Evolutionary conservation across 2,797 vertebrate genomes (phyloP), one percentile per base, ranked within the genome.

Genomic region (Micrastur ruficollis): DNA sequence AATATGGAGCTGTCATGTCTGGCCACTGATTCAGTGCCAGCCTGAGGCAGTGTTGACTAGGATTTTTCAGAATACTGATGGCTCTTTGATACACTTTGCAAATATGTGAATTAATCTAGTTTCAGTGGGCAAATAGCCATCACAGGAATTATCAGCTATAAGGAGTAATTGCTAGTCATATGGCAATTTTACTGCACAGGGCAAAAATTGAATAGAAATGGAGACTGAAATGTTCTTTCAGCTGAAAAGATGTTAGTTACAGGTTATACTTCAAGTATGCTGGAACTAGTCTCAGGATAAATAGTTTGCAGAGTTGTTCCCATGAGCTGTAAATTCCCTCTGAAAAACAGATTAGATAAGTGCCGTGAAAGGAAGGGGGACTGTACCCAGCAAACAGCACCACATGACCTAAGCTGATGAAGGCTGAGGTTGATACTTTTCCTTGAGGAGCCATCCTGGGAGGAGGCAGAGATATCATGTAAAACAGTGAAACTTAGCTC

Each of bases 321-420:
- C 2, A 4, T 10, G 17, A 44, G 4, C n/a, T 52, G 16, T 66
- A 74, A 61, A 34, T 47, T 85, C 49, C 8, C 13, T 36, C 74
- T 74, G 65, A 59, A 86, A 80, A 59, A 4, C 36, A 50, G 27
- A 27, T 46, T 1, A 1, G 32, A 27, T 47, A 47, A 74, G 20
- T 81, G 59, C 27, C 22, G 2, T 5, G 22, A 29, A 32, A 56
- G 23, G 12, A 46, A 65, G 16, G 3, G 21, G 26, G 9, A 27
- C 68, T 29, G 15, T 12, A 34, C 49, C 6, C 50, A 66, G 49
- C 59, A 71, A 74, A 53, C 8, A 56, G 38, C 46, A n/a, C 12
- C 8, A 4, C 0, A 0, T 13, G 63, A 7, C 8, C 7, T 8
- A 4, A 27, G 47, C 26, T 61, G 36, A 11, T 27, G 52, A 21